Conservation (phyloP, 2,888 invertebrate genomes). For the Rhagonycha fulva region DNA sequence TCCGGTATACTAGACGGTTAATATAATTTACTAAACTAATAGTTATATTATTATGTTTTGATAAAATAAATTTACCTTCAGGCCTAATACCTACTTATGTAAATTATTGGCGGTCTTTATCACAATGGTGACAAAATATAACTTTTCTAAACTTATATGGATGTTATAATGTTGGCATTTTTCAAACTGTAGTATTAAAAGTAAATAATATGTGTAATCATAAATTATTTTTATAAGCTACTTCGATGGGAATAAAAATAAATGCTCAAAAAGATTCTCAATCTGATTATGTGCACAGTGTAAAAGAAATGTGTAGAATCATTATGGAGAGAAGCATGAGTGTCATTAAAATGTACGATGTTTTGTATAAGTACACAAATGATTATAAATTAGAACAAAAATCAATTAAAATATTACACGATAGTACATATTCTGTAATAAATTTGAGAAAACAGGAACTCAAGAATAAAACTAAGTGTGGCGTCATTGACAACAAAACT, state of each 20-base stretch:
- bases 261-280: conserved; percentile 71
- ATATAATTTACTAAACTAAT: no score
- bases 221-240: conserved; percentile 59
- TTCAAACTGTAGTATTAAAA: no score
- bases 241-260: conserved; percentile 79
- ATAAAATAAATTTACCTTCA: no score
- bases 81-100: no score
- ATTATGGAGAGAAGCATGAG: conserved; percentile 37
- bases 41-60: no score
- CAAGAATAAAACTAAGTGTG: background rate
- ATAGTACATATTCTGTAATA: conserved; percentile 4
- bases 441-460: conserved; percentile 39
- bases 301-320: conserved; percentile 57
- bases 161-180: no score
- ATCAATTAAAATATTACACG: background rate
- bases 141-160: no score
- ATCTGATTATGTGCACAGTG: conserved; percentile 72
- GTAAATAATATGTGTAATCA: conserved; percentile 35
- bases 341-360: conserved; percentile 54
- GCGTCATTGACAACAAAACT: background rate
- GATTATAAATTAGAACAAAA: background rate
- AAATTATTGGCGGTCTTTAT: no score
- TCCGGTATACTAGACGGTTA: no score
- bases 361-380: background rate
- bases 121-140: no score